Evolutionary conservation across 1,140 invertebrate genomes (phyloP).

Genomic region (Zelostemma sp.): DNA sequence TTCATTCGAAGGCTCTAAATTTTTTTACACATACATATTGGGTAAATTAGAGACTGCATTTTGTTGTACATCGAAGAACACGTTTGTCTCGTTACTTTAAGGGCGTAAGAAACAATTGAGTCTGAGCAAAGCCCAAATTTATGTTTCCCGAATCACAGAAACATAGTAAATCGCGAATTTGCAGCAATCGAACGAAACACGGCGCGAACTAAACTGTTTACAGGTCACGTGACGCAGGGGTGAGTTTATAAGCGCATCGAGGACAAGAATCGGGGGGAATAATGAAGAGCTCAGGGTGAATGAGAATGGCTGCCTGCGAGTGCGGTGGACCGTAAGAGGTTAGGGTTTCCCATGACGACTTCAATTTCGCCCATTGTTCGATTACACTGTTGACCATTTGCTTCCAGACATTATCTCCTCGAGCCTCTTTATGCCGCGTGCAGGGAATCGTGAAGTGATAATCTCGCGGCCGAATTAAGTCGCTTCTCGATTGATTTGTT

Average conservation of each 20-base stretch:
- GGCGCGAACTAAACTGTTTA: constrained; percentile 54
- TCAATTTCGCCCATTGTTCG: constrained; percentile 63
- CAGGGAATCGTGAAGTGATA: constrained; percentile 23
- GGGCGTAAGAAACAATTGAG: too few species aligned
- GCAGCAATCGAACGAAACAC: constrained; percentile 26
- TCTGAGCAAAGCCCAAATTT: too few species aligned
- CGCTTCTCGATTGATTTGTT: background rate
- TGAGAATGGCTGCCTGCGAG: constrained; percentile 44
- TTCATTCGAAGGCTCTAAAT: too few species aligned
- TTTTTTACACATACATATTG: too few species aligned
- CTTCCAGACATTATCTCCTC: constrained; percentile 49
- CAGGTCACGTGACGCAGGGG: constrained; percentile 57
- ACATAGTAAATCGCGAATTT: constrained; percentile 1
- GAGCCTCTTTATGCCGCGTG: constrained; percentile 38
- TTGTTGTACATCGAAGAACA: too few species aligned
- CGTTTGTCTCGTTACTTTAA: too few species aligned
- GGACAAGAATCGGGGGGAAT: constrained; percentile 36
- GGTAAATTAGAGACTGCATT: too few species aligned
- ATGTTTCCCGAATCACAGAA: too few species aligned
- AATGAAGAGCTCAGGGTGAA: constrained; percentile 54
- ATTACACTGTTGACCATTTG: constrained; percentile 53
- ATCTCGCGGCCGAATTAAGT: constrained; percentile 24
- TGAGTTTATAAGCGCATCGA: constrained; percentile 49
- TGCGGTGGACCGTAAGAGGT: constrained; percentile 64
- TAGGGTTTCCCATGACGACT: constrained; percentile 68